These are phyloP conservation scores for Strix uralensis DNA, from an alignment of 2,113 vertebrate genomes.

Conservation along the genomic window DNA sequence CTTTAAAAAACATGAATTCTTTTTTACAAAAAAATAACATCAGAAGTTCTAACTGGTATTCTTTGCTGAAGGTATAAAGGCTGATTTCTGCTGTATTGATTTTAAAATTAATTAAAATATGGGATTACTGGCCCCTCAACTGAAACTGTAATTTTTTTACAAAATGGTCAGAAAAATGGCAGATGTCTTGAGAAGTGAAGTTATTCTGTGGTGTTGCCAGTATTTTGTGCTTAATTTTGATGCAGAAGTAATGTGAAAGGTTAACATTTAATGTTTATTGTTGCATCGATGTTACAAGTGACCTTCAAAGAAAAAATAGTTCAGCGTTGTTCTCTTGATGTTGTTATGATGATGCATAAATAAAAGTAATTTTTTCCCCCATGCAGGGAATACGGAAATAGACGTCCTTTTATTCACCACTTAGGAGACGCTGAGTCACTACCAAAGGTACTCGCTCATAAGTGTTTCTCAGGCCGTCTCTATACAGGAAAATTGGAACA, in stretches of 20 bases:
- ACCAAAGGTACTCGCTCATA: background rate
- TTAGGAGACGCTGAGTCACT: background rate
- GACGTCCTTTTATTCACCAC: background rate
- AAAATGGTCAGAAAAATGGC: background rate
- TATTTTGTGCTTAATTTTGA: background rate
- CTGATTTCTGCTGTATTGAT: background rate
- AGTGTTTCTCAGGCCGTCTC: background rate
- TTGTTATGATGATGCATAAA: background rate
- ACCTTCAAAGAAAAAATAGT: background rate
- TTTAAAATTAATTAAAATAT: background rate
- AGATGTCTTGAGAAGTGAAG: background rate
- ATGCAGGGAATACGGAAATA: background rate
- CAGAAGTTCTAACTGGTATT: background rate
- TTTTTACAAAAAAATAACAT: background rate
- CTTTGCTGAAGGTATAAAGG: background rate
- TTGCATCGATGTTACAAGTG: background rate
- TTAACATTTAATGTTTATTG: background rate
- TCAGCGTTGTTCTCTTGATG: background rate
- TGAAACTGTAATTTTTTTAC: background rate
- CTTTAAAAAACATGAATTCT: background rate
- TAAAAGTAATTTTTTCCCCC: background rate
- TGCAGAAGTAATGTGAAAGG: background rate
- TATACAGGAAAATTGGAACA: background rate
- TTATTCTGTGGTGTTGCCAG: background rate
- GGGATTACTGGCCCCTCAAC: background rate